Conservation (phyloP, 2,113 vertebrate species). For the Actenoides lindsayi region DNA sequence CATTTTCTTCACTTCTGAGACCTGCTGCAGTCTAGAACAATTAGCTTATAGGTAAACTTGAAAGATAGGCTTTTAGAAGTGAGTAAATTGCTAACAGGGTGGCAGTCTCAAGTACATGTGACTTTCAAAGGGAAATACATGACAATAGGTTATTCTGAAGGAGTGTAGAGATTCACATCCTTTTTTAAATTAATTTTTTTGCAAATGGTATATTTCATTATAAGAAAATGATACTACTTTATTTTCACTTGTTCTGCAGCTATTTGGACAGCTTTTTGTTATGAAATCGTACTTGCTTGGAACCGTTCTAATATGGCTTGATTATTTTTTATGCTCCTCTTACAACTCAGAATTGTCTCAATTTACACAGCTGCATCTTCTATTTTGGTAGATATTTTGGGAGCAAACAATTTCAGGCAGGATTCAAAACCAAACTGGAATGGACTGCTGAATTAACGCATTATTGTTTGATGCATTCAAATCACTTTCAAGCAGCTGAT, state of each 20-base stretch:
- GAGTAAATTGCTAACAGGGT: neutral
- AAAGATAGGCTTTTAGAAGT: neutral
- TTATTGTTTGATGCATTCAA: neutral
- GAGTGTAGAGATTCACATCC: neutral
- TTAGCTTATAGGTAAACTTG: neutral
- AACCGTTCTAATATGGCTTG: neutral
- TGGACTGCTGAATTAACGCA: neutral
- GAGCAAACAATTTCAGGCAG: conserved; percentile 2
- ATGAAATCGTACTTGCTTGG: neutral
- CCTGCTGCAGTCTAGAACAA: neutral
- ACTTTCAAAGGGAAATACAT: neutral
- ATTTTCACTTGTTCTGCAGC: neutral
- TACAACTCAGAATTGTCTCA: neutral
- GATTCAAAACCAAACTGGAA: neutral
- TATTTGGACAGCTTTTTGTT: neutral
- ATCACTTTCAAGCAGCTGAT: neutral
- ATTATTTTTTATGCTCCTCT: neutral
- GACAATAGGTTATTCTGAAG: neutral
- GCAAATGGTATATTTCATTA: neutral
- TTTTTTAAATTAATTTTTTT: too few relatives aligned
- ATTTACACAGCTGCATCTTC: conserved; percentile 9
- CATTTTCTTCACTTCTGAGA: neutral
- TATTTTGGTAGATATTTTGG: neutral
- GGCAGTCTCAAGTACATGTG: neutral
- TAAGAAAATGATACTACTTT: neutral